Evolutionary conservation across 2,113 vertebrate genomes (phyloP).

Genomic region (Chiloscyllium plagiosum): DNA sequence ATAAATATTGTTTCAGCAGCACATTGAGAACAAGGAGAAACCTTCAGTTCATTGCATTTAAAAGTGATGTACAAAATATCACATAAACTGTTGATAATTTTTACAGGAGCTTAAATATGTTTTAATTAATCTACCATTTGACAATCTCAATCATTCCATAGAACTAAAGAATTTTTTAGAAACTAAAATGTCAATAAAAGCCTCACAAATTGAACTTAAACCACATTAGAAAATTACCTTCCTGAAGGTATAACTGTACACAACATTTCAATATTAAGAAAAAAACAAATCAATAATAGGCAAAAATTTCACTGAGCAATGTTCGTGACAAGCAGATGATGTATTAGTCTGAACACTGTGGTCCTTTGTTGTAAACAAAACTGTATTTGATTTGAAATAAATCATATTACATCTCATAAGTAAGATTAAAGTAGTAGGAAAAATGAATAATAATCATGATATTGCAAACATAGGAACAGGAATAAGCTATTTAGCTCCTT

Average conservation of each 20-base stretch:
- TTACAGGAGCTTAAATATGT: background rate
- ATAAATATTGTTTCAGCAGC: background rate
- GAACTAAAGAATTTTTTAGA: background rate
- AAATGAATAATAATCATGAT: background rate
- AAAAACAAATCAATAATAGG: background rate
- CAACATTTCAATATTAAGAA: background rate
- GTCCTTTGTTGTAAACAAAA: background rate
- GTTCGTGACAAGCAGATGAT: background rate
- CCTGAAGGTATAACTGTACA: background rate
- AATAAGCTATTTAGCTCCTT: background rate
- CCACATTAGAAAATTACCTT: background rate
- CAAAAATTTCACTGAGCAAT: background rate
- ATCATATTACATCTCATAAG: background rate
- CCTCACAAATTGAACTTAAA: background rate
- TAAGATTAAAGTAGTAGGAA: background rate
- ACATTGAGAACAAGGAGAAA: background rate
- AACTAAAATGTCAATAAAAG: background rate
- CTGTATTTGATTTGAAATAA: background rate
- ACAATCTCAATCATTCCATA: background rate
- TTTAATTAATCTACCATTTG: background rate
- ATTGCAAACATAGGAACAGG: background rate
- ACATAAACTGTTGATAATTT: background rate
- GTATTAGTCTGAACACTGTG: background rate
- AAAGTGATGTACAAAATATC: background rate
- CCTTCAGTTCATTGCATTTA: background rate